Base-by-base conservation (phyloP, 2,113 vertebrate species). In the Centropus bengalensis region DNA sequence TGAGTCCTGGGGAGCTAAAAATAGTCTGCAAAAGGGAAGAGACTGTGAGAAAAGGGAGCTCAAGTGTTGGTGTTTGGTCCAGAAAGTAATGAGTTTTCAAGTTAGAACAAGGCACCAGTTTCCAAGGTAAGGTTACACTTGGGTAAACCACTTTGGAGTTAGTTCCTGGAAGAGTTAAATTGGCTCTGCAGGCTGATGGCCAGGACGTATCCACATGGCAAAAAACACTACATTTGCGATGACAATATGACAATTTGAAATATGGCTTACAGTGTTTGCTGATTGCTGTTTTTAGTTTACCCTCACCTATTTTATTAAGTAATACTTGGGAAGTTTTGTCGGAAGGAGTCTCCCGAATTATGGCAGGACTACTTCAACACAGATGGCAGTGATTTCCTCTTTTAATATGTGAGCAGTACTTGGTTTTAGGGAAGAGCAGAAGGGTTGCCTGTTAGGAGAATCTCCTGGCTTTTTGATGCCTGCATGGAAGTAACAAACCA, bases 161-260 rank as follows among this genome's bases (percentile, higher is more conserved):
- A 28, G 21, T 49, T 89, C 2, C 20, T 52, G 44, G 42, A 16
- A 75, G 42, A 33, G 11, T 7, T 68, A 60, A 66, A 62, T 11
- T 14, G 3, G 2, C 13, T 59, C 64, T 94, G 52, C 44, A 84
- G 58, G 7, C n/a, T 27, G 12, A 54, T 60, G 26, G 15, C 47
- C 74, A 14, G 42, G 32, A 82, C 36, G 2, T 71, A 10, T 64
- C 70, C 45, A 4, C 0, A 0, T 83, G 60, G 13, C 24, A 86
- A 32, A 89, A 86, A 56, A 73, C 47, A 67, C 8, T 58, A 4
- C 13, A 84, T 63, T 68, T 33, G 12, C 33, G 56, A 30, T n/a
- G 32, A 26, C 69, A 84, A 20, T 30, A 14, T 22, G 6, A 49
- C 23, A 51, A 42, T 71, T 70, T 71, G 30, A 22, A 60, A 54